Base-by-base conservation (phyloP, 1,140 invertebrate species). In the Rhopalosiphum padi region DNA sequence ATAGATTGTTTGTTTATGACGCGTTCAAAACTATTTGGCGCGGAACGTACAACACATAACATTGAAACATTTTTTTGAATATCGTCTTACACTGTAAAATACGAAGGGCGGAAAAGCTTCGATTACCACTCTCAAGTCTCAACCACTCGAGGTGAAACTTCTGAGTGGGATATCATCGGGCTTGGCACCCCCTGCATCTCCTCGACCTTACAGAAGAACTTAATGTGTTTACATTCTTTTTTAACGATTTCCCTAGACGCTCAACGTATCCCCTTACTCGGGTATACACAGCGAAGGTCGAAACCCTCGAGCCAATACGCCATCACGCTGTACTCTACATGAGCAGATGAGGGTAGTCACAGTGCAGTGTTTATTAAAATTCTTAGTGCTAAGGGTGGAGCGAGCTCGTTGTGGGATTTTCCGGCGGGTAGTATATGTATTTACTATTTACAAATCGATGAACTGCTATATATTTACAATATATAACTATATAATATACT, bases 161-260 rank as follows among this genome's bases (percentile, higher is more conserved):
- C 21, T 43, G 60, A 46, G 90, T 91, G 35, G 37, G 90, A 82
- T 77, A 77, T 77, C 60, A 77, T n/a, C 60, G 30, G 15, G 60
- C 60, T 77, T 15, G 30, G 30, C 25, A 51, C 25, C 25, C 85
- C 3, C 41, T 11, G 43, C 23, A 21, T 11, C 11, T 30, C 11
- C 60, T 1, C 8, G 30, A 23, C 23, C 55, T 8, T 25, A 9
- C 22, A 11, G 35, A 21, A 85, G 48, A 53, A 92, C 48, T 92
- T 85, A 85, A 85, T 85, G 77, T 53, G 91, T 92, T 92, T 92
- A 92, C 91, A 85, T 60, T 90, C n/a, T 77, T 82, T 90, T 82
- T 83, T 91, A 46, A 91, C 90, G 68, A 91, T 91, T 92, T 92
- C 77, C 91, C 91, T 48, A 48, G 68, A 82, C 68, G 90, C 37